Base-by-base conservation (phyloP, 2,113 vertebrate genomes). In the Cryptotis parvus region DNA sequence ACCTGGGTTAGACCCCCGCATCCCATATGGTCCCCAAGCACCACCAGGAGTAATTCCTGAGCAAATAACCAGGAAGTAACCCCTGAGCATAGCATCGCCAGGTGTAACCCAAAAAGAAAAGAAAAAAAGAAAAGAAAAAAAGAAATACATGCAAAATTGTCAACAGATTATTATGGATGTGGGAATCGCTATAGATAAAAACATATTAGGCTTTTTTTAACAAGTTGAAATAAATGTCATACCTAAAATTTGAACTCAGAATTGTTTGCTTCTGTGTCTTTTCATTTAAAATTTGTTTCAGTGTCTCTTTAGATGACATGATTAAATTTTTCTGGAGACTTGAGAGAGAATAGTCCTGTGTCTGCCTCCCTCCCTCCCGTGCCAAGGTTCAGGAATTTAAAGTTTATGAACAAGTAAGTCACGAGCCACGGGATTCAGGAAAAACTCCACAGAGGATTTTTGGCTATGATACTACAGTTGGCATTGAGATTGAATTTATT, bases 401-500 rank as follows among this genome's bases (percentile, higher is more conserved):
- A 84, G 41, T 84, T 41, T 33, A 79, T 52, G 33, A 90, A 18
- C 15, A 33, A 73, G 24, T 82, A 90, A 79, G 39, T n/a, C 9
- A 74, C 33, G 26, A 79, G 39, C 35, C 9, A 74, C 33, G 26
- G 3, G 68, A 90, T 84, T 92, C 73, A 69, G 11, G 70, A 35
- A 55, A 35, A 75, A 87, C 26, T 65, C 33, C 10, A 15, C 82
- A 78, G 55, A 85, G 41, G 15, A 43, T 37, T 84, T 89, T 41
- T 43, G 7, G 39, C 52, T 63, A 86, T 61, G 12, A 10, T 33
- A 24, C 33, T 78, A 55, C 0, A 74, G 33, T 74, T 79, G 68
- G 15, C 73, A 79, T 24, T 63, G 72, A 75, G n/a, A 69, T 37
- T 43, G 27, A 6, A 65, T 92, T 82, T 93, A 69, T 68, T 89